Evolutionary conservation across 2,113 vertebrate genomes (phyloP), one percentile per base, ranked within the genome.

Genomic region (Anarhynchus alexandrinus): DNA sequence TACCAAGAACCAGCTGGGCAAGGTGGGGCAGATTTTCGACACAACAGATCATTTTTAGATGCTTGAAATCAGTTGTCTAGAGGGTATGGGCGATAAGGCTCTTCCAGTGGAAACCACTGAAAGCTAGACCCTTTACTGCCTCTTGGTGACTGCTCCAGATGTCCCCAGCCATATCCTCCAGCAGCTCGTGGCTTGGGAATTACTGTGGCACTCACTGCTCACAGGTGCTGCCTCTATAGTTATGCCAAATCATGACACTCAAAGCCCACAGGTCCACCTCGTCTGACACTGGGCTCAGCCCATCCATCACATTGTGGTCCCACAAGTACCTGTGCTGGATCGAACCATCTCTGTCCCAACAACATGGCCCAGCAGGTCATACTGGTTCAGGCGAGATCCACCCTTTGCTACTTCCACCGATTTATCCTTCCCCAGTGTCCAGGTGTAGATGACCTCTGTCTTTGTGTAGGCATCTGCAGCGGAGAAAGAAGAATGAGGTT

Each of bases 321-420:
- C 57, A 64, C 47, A 36, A 42, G 62, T 99, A 99, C 99, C 99
- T 99, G 99, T 99, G 98, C 99, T 99, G 86, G 99, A 99, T 59
- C 99, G 99, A 97, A 99, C 99, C 97, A 99, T 99, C 97, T 99
- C 99, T 93, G 99, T 99, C 49, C 99, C 99, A 82, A 99, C 99
- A 59, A 99, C 99, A 9, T 99, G 99, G 54, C 99, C 99, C 97
- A 99, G 97, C 65, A 99, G 96, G 97, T 99, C 99, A 47, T 99
- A 99, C 85, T 99, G 99, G 96, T 99, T 99, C 82, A 99, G 98
- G 61, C 99, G 98, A 70, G 99, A 99, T n/a, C 99, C 99, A 47
- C 99, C 99, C 78, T 99, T 98, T 1, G 99, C 99, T 61, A 99
- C 99, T 77, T 99, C 97, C 36, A 99, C 99, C 2, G 99, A 99